Evolutionary conservation across 2,888 invertebrate genomes (phyloP).

Genomic region (Halocaridina rubra): DNA sequence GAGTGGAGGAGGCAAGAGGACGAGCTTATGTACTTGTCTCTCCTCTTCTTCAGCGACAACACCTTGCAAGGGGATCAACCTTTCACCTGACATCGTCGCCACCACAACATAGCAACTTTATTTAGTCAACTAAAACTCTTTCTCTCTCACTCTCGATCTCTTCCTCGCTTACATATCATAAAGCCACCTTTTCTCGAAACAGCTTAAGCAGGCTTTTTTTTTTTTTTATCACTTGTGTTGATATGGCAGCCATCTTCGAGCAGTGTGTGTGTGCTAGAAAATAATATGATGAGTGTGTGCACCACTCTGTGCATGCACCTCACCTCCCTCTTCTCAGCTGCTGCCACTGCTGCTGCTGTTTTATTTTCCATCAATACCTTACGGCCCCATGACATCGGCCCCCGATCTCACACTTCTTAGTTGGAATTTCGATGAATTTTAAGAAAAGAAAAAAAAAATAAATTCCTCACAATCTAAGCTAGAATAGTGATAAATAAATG

Average conservation of each 20-base stretch:
- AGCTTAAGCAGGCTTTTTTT: too few species aligned
- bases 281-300: background rate
- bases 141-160: too few species aligned
- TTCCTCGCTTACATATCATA: too few species aligned
- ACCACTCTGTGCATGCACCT: background rate
- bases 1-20: constrained; percentile 32
- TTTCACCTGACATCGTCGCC: background rate
- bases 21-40: too few species aligned
- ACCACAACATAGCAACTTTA: constrained; percentile 41
- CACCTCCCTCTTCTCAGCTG: background rate
- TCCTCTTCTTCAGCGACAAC: too few species aligned
- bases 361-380: too few species aligned
- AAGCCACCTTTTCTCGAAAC: too few species aligned
- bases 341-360: too few species aligned
- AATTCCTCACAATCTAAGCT: too few species aligned
- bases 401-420: constrained; percentile 43
- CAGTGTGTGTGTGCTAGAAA: background rate
- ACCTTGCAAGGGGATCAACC: background rate
- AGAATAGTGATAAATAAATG: background rate
- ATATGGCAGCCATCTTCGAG: background rate
- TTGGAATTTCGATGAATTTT: constrained; percentile 53
- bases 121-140: too few species aligned
- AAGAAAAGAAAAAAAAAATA: constrained; percentile 7
- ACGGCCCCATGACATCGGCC: constrained; percentile 39
- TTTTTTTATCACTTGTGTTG: too few species aligned